phyloP scores from a whole-genome alignment of 2,113 vertebrate genomes.

The Stomatorhinus ivindoensis region DNA sequence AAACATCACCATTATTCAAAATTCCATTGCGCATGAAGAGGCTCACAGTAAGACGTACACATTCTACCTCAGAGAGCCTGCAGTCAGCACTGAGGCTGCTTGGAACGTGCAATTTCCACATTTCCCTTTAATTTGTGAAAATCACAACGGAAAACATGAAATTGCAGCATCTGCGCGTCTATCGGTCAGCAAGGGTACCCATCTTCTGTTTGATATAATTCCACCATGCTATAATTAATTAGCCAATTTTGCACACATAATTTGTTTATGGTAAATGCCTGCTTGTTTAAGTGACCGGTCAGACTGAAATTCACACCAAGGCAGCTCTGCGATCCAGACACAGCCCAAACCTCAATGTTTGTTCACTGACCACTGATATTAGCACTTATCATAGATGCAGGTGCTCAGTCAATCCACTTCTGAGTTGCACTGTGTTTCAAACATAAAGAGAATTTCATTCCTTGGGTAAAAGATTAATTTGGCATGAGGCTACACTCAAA shows the following conservation, averaged over 20 bases:
- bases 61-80: background rate
- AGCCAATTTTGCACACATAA: background rate
- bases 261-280: background rate
- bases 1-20: background rate
- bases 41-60: background rate
- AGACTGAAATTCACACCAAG: background rate
- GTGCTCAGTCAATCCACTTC: background rate
- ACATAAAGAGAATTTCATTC: background rate
- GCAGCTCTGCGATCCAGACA: background rate
- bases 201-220: background rate
- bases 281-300: background rate
- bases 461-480: background rate
- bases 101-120: background rate
- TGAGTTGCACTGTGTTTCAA: background rate
- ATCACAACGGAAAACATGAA: background rate
- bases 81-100: background rate
- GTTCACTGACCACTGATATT: background rate
- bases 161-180: background rate
- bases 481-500: background rate
- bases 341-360: background rate
- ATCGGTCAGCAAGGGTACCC: background rate
- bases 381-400: background rate
- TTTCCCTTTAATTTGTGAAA: background rate
- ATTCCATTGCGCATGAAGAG: background rate
- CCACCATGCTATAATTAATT: background rate